phyloP scores from a whole-genome alignment of 35 echinoderm and acorn worm genomes.

The Lytechinus variegatus region DNA sequence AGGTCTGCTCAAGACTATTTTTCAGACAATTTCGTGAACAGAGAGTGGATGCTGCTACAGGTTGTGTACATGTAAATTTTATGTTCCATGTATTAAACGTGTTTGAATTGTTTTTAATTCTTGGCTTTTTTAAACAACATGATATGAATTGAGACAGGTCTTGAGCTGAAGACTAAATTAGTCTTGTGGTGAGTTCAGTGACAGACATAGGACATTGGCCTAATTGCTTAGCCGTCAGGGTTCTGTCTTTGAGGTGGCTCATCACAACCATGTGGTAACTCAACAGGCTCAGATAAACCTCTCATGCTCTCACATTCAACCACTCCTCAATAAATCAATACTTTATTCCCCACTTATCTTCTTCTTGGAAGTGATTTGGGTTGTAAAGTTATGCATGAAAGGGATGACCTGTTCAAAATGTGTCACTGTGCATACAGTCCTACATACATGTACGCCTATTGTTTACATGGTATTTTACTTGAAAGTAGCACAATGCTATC shows the following conservation, averaged over 20 bases:
- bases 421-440: neutral
- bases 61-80: too few relatives aligned
- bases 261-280: neutral
- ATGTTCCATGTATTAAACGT: neutral
- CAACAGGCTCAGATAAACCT: neutral
- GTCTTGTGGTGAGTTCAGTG: conserved; percentile 20
- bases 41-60: too few relatives aligned
- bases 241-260: conserved; percentile 7
- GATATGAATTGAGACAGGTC: neutral
- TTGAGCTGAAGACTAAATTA: neutral
- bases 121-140: too few relatives aligned
- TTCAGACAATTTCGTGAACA: too few relatives aligned
- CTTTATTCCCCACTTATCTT: neutral
- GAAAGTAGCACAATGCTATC: neutral
- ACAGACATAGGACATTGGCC: conserved; percentile 38
- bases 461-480: neutral
- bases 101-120: neutral
- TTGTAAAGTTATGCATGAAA: neutral
- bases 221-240: neutral
- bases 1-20: too few relatives aligned
- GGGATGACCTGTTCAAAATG: neutral
- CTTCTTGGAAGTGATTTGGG: neutral
- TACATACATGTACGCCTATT: neutral
- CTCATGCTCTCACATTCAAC: neutral
- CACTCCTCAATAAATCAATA: neutral